phyloP scores from a whole-genome alignment of 2,797 vertebrate species.

The Selene dorsalis region DNA sequence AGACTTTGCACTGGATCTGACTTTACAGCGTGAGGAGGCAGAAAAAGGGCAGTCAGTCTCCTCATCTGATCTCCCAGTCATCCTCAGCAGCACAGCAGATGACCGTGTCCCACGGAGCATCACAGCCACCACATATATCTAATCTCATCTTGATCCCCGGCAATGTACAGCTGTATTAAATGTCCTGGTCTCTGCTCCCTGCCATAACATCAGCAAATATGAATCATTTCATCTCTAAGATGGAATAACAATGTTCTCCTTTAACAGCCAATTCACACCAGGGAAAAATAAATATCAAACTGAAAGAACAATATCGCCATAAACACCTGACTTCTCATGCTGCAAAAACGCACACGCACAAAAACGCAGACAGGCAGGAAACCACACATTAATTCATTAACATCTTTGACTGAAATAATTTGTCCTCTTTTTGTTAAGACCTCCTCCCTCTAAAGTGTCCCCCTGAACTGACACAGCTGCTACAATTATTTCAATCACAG shows the following conservation, averaged over 20 bases:
- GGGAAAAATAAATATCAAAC: conserved; percentile 3
- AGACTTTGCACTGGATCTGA: background rate
- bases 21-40: background rate
- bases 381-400: conserved; percentile 9
- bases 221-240: conserved; percentile 44
- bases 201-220: conserved; percentile 27
- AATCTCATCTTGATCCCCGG: conserved; percentile 45
- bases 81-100: conserved; percentile 20
- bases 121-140: conserved; percentile 36
- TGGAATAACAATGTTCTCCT: conserved; percentile 9
- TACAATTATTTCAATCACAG: conserved; percentile 68
- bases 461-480: conserved; percentile 51
- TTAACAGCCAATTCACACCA: conserved; percentile 17
- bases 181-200: conserved; percentile 23
- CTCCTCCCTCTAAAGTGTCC: conserved; percentile 32
- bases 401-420: conserved; percentile 27
- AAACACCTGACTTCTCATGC: too few species aligned
- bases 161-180: conserved; percentile 42
- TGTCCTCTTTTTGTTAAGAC: background rate
- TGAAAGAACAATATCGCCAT: conserved; percentile 13
- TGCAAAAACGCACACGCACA: background rate
- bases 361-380: background rate
- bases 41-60: conserved; percentile 27
- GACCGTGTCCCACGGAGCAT: conserved; percentile 26
- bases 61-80: conserved; percentile 44